Percentiles rank a stretch among this genome's conserved stretches.
These are phyloP conservation scores for Euphonia xanthogaster DNA, from an alignment of 2,797 vertebrate genomes.

Conservation along the genomic window DNA sequence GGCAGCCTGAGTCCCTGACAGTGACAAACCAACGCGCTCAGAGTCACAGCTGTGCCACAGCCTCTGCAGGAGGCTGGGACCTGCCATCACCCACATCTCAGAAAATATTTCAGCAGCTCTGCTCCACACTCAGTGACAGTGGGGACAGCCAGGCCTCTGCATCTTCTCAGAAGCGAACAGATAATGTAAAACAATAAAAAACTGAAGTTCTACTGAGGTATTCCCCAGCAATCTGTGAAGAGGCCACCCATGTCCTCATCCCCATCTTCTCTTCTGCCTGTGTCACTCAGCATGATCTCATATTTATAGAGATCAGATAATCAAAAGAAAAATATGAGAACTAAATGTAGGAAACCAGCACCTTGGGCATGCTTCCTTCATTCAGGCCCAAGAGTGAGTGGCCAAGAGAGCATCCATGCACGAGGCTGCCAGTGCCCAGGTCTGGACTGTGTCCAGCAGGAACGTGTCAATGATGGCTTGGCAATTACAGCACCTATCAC, in stretches of 20 bases:
- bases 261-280: not conserved
- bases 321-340: not conserved
- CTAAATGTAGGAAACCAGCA: not conserved
- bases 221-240: not conserved
- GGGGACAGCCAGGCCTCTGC: not conserved
- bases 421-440: not conserved
- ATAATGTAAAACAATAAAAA: not conserved
- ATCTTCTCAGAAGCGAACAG: not conserved
- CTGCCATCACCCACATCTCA: not conserved
- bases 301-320: not conserved
- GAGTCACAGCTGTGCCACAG: not conserved
- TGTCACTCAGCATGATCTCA: not conserved
- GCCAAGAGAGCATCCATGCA: not conserved
- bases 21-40: not conserved
- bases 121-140: rapidly evolving
- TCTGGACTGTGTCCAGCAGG: not conserved
- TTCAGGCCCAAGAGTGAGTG: not conserved
- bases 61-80: not conserved
- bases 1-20: not conserved
- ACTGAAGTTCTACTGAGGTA: not conserved
- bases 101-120: not conserved
- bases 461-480: not conserved
- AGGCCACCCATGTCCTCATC: rapidly evolving
- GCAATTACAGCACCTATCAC: not conserved
- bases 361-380: not conserved